phyloP scores from a whole-genome alignment of 2,113 vertebrate species.

The Thomomys bottae region DNA sequence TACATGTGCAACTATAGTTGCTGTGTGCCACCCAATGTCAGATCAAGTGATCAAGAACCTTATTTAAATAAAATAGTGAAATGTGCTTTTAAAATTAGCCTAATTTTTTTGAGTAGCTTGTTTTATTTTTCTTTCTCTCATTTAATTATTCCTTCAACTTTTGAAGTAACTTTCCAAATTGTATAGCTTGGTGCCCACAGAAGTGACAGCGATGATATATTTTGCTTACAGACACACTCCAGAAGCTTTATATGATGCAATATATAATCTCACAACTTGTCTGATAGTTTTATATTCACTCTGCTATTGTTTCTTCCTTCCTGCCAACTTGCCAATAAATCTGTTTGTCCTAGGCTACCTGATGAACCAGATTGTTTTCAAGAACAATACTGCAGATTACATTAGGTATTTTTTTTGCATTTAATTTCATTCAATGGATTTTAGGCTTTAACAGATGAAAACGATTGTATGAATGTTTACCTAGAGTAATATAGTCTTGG shows the following conservation, averaged over 20 bases:
- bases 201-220: conserved; percentile 51
- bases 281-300: conserved; percentile 63
- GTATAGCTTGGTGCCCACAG: not conserved
- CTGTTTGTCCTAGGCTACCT: conserved; percentile 10
- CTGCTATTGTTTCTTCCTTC: conserved; percentile 50
- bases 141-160: not conserved
- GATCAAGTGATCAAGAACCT: conserved; percentile 69
- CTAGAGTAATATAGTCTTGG: not conserved
- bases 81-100: conserved; percentile 50
- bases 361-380: conserved; percentile 30
- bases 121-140: conserved; percentile 49
- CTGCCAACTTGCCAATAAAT: conserved; percentile 56
- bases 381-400: not conserved
- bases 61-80: conserved; percentile 68
- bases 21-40: conserved; percentile 57
- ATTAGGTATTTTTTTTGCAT: not conserved
- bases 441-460: conserved; percentile 4
- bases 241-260: conserved; percentile 55
- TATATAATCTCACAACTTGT: conserved; percentile 1
- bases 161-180: conserved; percentile 62
- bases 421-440: conserved; percentile 50
- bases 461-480: not conserved
- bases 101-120: conserved; percentile 22
- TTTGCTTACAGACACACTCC: conserved; percentile 53
- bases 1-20: conserved; percentile 29